Base-by-base conservation (phyloP, 2,797 vertebrate species). In the Pterois miles region DNA sequence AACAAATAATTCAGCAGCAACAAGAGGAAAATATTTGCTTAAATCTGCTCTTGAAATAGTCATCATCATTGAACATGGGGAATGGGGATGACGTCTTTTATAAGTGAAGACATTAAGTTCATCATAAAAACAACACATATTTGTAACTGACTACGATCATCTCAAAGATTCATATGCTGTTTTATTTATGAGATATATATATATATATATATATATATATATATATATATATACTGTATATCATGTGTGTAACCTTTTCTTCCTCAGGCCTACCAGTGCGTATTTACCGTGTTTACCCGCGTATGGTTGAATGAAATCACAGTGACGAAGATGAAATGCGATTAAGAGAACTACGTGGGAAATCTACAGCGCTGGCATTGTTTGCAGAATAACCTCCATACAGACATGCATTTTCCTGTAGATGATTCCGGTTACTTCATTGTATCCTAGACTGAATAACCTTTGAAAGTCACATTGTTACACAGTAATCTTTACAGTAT, bases 281-380 rank as follows among this genome's bases (percentile, higher is more conserved):
- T 6, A 1, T 92, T 95, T 2, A 63, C 1, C 0, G 93, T 96
- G 80, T 93, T 87, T 92, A 88, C 9, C 68, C 53, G 48, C 3
- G 83, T 85, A 14, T 95, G 95, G 95, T 0, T 66, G 0, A 29
- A 0, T 0, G 4, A 12, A 0, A 87, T 87, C 2, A 0, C 0
- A 2, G 0, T 95, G 48, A 0, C 2, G 0, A 2, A 57, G 0
- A 1, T 86, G 5, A 9, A 1, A 1, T 95, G 92, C 76, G 27
- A 43, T 23, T 65, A 23, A 5, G 4, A 33, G 16, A 71, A 48
- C 68, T 8, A 18, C 7, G 2, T 2, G 27, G 54, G 14, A 75
- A 29, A 53, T 46, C 57, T n/a, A 23, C 22, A 27, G n/a, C 27
- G 18, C 23, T 18, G 29, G 12, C 43, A 14, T 25, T 25, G 4